phyloP scores from a whole-genome alignment of 2,888 invertebrate species.

The Dorcus parallelipipedus region DNA sequence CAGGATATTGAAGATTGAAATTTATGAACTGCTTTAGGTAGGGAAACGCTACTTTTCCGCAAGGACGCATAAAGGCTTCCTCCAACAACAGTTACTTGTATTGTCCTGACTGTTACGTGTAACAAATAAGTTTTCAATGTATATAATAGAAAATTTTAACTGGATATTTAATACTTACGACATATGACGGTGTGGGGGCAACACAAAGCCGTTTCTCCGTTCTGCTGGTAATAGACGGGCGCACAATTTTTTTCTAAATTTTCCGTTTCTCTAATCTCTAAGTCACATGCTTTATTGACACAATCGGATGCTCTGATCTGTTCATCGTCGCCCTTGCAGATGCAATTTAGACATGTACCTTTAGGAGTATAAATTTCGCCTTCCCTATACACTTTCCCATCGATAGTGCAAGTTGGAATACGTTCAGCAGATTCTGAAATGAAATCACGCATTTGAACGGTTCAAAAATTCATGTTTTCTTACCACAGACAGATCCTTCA shows the following conservation, averaged over 20 bases:
- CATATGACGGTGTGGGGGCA: conserved; percentile 21
- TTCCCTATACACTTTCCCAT: conserved; percentile 22
- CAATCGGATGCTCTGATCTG: conserved; percentile 22
- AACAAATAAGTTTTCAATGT: too few relatives aligned
- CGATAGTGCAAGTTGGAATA: conserved; percentile 15
- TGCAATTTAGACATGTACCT: conserved; percentile 22
- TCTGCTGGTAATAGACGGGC: conserved; percentile 14
- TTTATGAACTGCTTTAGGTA: too few relatives aligned
- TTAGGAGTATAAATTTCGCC: conserved; percentile 23
- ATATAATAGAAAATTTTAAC: too few relatives aligned
- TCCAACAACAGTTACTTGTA: too few relatives aligned
- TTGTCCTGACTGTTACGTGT: neutral
- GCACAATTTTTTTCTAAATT: conserved; percentile 23
- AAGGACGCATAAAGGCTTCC: too few relatives aligned
- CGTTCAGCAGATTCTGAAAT: conserved; percentile 15
- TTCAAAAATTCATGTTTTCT: too few relatives aligned
- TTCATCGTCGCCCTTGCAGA: conserved; percentile 26
- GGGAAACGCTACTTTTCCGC: too few relatives aligned
- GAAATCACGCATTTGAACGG: neutral
- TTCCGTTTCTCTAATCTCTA: conserved; percentile 17
- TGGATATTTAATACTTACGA: conserved; percentile 17
- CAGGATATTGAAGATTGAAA: too few relatives aligned
- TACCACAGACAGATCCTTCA: neutral
- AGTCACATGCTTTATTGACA: conserved; percentile 20
- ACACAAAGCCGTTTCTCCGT: conserved; percentile 10